phyloP scores from a whole-genome alignment of 1,140 invertebrate species.

The Hylaeus volcanicus region DNA sequence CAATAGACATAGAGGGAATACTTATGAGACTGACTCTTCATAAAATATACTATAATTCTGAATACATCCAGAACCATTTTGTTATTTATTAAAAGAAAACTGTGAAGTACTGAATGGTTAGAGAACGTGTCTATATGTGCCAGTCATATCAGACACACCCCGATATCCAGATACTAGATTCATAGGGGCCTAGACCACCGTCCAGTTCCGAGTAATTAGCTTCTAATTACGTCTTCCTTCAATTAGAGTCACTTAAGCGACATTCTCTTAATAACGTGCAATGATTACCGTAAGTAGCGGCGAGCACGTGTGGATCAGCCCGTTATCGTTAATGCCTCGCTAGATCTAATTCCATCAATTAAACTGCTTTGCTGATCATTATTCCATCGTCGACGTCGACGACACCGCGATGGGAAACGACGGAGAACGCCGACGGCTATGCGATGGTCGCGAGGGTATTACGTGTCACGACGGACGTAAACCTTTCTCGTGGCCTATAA shows the following conservation, averaged over 20 bases:
- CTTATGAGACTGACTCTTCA: too few relatives aligned
- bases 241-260: constrained; percentile 70
- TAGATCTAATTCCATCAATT: constrained; percentile 70
- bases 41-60: too few relatives aligned
- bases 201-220: constrained; percentile 62
- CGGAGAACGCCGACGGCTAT: constrained; percentile 4
- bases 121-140: too few relatives aligned
- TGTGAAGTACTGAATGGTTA: too few relatives aligned
- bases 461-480: constrained; percentile 50
- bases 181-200: constrained; percentile 3
- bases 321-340: constrained; percentile 53
- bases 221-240: constrained; percentile 70
- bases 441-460: constrained; percentile 12
- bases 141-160: too few relatives aligned
- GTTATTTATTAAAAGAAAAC: too few relatives aligned
- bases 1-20: too few relatives aligned
- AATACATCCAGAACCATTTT: too few relatives aligned
- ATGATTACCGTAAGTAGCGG: constrained; percentile 64
- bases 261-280: constrained; percentile 63
- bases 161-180: constrained; percentile 5
- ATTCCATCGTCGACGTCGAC: constrained; percentile 48
- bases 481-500: constrained; percentile 49
- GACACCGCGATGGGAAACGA: neutral
- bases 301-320: neutral
- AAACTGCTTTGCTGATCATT: constrained; percentile 66